Base-by-base conservation (phyloP, 2,888 invertebrate genomes). In the Monoplex corrugatus region DNA sequence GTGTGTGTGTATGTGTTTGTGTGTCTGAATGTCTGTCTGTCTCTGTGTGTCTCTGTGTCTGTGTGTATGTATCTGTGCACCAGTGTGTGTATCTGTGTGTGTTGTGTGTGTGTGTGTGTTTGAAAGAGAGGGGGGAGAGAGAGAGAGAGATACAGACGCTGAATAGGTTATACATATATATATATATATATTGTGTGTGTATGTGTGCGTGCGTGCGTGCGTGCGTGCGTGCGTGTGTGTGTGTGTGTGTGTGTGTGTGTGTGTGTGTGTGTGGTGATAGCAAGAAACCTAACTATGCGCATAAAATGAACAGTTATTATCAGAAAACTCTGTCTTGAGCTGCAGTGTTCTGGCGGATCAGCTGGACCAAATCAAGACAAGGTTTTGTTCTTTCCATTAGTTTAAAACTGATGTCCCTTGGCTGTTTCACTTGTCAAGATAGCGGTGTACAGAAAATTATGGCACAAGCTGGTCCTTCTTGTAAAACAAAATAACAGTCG, bases 211-310 rank as follows among this genome's bases (percentile, higher is more conserved):
- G 63, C 28, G 63, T 16, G 16, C 10, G 16, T 8, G 23, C 3
- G 23, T 3, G 28, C 8, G 10, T 3, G 23, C 16, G 63, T 16
- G 13, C 3, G 63, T 16, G 63, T 63, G 13, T 63, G 63, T 63
- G 63, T 23, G 63, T 63, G 63, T 23, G 63, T 63, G 63, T 63
- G 23, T 23, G 63, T 63, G 63, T 63, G 63, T 63, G 8, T n/a
- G n/a, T n/a, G 68, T 68, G 68, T 68, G 68, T 68, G 68, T 68
- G n/a, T 68, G 68, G n/a, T n/a, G n/a, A n/a, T n/a, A n/a, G n/a
- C n/a, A n/a, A n/a, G n/a, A n/a, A n/a, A n/a, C n/a, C n/a, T n/a
- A n/a, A n/a, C n/a, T n/a, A n/a, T n/a, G n/a, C n/a, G n/a, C n/a
- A n/a, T n/a, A n/a, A n/a, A n/a, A n/a, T n/a, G n/a, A n/a, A n/a